These are phyloP conservation scores for Theocolax elegans DNA, from an alignment of 1,140 invertebrate genomes.

Conservation along the genomic window DNA sequence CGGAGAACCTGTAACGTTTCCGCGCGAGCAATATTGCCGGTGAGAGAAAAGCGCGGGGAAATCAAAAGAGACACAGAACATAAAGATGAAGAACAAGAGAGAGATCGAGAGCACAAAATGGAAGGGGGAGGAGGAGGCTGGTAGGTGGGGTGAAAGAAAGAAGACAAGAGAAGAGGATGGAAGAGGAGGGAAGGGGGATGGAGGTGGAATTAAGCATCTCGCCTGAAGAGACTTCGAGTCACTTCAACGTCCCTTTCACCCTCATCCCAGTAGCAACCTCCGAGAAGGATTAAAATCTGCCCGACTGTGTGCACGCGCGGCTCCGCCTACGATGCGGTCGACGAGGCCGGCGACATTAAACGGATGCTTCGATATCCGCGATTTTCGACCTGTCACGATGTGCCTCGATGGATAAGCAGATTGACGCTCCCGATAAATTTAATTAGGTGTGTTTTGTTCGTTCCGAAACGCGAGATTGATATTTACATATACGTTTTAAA, in stretches of 20 bases:
- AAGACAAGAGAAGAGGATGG: background rate
- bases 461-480: too few species aligned
- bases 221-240: constrained; percentile 68
- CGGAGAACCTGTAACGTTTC: background rate
- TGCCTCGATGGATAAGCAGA: background rate
- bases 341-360: constrained; percentile 55
- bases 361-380: constrained; percentile 59
- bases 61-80: constrained; percentile 24
- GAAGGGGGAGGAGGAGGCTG: constrained; percentile 30
- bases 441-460: constrained; percentile 19
- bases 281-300: constrained; percentile 68
- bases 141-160: constrained; percentile 5
- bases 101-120: background rate
- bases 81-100: constrained; percentile 31
- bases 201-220: constrained; percentile 67
- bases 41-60: background rate
- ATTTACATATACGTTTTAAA: background rate
- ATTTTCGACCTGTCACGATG: too few species aligned
- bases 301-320: constrained; percentile 53
- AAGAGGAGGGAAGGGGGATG: constrained; percentile 37
- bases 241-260: constrained; percentile 62
- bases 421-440: constrained; percentile 15
- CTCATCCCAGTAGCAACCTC: constrained; percentile 1
- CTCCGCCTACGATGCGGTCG: constrained; percentile 38
- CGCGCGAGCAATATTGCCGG: constrained; percentile 13